A percentile compares a stretch with the other conserved stretches of the same genome.
phyloP scores from a whole-genome alignment of 1,140 invertebrate genomes.

The Drosophila erecta region DNA sequence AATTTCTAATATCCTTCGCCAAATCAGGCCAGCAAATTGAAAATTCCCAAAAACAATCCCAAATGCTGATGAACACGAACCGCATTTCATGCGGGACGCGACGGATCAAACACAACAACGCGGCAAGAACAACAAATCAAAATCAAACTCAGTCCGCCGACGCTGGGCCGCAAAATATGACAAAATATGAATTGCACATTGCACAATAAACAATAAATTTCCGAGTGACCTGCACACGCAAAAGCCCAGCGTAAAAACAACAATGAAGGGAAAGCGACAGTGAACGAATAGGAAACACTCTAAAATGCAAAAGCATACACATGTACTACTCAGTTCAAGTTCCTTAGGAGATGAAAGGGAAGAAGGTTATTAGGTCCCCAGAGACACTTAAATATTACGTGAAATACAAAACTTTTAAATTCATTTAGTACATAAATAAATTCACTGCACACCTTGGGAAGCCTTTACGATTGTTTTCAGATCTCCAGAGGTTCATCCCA shows the following conservation, averaged over 20 bases:
- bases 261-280: neutral
- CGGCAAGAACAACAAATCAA: conserved; percentile 57
- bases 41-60: conserved; percentile 55
- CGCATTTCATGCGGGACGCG: conserved; percentile 73
- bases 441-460: neutral
- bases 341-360: too few relatives aligned
- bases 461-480: neutral
- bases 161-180: conserved; percentile 56
- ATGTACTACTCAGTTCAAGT: too few relatives aligned
- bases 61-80: conserved; percentile 54
- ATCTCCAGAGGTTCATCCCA: conserved; percentile 3
- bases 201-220: conserved; percentile 79
- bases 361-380: too few relatives aligned
- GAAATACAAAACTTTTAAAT: neutral
- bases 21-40: conserved; percentile 44
- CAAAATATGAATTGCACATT: conserved; percentile 71
- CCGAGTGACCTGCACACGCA: conserved; percentile 48
- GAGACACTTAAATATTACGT: neutral
- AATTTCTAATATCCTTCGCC: conserved; percentile 37
- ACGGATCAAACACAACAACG: conserved; percentile 32
- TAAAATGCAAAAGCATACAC: neutral
- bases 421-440: neutral
- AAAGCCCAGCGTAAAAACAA: conserved; percentile 34
- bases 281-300: conserved; percentile 35
- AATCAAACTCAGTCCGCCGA: conserved; percentile 55